phyloP scores from a whole-genome alignment of 1,140 invertebrate species.

The Gonioctena quinquepunctata region DNA sequence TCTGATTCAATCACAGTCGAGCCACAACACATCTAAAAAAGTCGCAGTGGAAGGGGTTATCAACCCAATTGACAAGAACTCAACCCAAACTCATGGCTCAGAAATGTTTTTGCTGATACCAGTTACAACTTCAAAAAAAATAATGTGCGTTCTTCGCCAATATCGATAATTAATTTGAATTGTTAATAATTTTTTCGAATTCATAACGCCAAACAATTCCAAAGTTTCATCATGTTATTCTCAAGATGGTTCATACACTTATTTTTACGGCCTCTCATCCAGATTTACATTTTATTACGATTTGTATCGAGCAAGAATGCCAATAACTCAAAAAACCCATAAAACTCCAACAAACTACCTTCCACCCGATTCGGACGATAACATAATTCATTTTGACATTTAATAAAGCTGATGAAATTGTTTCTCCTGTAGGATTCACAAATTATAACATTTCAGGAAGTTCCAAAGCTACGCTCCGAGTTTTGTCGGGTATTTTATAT shows the following conservation, averaged over 20 bases:
- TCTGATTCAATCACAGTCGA: too few relatives aligned
- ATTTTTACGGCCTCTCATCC: not conserved
- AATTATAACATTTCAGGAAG: slow-evolving; percentile 4
- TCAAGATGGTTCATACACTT: not conserved
- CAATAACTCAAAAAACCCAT: not conserved
- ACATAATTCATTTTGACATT: slow-evolving; percentile 9
- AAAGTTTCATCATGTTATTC: too few relatives aligned
- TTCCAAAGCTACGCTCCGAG: not conserved
- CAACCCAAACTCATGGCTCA: too few relatives aligned
- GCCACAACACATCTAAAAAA: too few relatives aligned
- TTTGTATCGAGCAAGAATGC: not conserved
- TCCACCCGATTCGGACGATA: not conserved
- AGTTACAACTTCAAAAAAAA: too few relatives aligned
- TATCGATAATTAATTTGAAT: too few relatives aligned
- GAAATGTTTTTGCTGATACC: too few relatives aligned
- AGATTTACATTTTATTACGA: not conserved
- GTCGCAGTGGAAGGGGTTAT: too few relatives aligned
- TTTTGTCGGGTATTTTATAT: not conserved
- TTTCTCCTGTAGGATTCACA: not conserved
- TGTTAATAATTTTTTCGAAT: too few relatives aligned
- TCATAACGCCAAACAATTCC: too few relatives aligned
- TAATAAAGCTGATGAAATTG: slow-evolving; percentile 9
- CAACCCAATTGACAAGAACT: too few relatives aligned
- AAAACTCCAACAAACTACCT: not conserved
- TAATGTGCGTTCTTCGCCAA: too few relatives aligned